phyloP scores from a whole-genome alignment of 2,888 invertebrate genomes.

The Drosophila leonis region DNA sequence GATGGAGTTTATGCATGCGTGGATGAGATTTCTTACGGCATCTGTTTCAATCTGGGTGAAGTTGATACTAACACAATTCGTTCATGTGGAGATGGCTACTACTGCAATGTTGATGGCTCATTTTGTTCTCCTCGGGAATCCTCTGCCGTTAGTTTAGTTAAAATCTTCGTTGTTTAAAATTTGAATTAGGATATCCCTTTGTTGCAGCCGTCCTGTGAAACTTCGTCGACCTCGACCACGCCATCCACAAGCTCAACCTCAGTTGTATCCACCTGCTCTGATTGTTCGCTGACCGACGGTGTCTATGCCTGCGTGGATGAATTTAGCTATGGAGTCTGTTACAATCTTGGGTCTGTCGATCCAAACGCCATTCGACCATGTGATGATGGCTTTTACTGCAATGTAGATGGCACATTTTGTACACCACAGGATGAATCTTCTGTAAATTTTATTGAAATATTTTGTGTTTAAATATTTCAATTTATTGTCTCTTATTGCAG shows the following conservation, averaged over 20 bases:
- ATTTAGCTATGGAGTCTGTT: conserved; percentile 56
- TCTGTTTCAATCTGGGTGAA: conserved; percentile 34
- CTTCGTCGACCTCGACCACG: conserved; percentile 7
- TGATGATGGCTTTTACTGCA: conserved; percentile 46
- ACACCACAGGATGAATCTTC: conserved; percentile 32
- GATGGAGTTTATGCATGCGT: conserved; percentile 51
- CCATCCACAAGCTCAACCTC: background rate
- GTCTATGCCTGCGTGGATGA: conserved; percentile 61
- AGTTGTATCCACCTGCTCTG: conserved; percentile 26
- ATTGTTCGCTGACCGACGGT: conserved; percentile 46
- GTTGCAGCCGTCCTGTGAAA: conserved; percentile 45
- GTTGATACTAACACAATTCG: conserved; percentile 17
- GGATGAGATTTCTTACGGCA: conserved; percentile 52
- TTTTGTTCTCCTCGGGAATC: conserved; percentile 46
- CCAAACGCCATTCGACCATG: conserved; percentile 30
- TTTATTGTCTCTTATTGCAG: conserved; percentile 21
- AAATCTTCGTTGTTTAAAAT: background rate
- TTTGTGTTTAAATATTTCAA: background rate
- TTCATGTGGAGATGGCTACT: conserved; percentile 35
- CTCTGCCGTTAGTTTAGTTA: conserved; percentile 33
- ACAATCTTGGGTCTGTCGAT: background rate
- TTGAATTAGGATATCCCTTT: background rate
- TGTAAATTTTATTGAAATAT: conserved; percentile 24
- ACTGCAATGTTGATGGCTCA: conserved; percentile 39
- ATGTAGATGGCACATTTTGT: conserved; percentile 36